Evolutionary conservation across 2,888 invertebrate species (phyloP).

Genomic region (Podotricha telesiphe): DNA sequence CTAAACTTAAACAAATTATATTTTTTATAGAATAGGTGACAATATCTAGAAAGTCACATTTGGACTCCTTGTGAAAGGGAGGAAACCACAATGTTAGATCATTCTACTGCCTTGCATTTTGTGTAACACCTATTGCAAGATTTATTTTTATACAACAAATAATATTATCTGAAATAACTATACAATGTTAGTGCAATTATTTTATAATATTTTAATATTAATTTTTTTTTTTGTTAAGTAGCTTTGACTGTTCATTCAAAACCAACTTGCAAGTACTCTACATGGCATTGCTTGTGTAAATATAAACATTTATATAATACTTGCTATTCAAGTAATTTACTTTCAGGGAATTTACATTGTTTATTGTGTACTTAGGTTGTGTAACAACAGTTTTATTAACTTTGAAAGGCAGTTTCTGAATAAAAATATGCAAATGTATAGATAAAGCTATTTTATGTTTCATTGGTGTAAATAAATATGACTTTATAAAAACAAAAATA

Average conservation of each 20-base stretch:
- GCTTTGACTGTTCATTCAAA: background rate
- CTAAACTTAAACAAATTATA: too few relatives aligned
- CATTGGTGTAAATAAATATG: background rate
- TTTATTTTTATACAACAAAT: background rate
- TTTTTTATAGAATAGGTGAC: too few relatives aligned
- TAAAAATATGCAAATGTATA: background rate
- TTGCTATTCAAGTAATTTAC: background rate
- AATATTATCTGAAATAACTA: too few relatives aligned
- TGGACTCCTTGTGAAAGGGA: background rate
- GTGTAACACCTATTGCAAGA: background rate
- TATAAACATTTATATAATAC: background rate
- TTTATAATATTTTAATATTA: too few relatives aligned
- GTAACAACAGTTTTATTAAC: background rate
- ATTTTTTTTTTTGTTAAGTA: too few relatives aligned
- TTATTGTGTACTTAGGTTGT: background rate
- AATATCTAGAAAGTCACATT: background rate
- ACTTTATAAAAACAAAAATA: too few relatives aligned
- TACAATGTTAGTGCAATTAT: too few relatives aligned
- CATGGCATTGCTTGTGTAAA: background rate
- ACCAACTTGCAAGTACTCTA: background rate
- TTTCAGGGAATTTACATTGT: slow-evolving; percentile 2
- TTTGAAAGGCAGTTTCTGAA: background rate
- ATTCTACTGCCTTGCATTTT: background rate
- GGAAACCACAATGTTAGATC: too few relatives aligned
- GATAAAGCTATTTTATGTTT: background rate